These are phyloP conservation scores for Pterobdella sp. DNA, from an alignment of 2,888 invertebrate species.

Conservation along the genomic window DNA sequence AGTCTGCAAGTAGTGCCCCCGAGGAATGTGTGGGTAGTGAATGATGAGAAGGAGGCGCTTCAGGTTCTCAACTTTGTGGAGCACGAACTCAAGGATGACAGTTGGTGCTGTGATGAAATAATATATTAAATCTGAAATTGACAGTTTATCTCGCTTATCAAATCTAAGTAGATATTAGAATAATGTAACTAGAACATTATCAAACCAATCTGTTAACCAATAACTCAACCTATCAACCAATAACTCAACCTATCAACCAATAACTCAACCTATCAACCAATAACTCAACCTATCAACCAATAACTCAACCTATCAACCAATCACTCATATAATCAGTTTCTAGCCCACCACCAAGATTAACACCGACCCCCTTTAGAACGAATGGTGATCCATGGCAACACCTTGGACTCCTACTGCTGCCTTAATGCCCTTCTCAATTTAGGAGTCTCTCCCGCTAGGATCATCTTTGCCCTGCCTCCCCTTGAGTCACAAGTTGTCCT, in stretches of 20 bases:
- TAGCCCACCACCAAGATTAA: neutral
- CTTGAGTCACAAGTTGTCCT: slow-evolving; percentile 40
- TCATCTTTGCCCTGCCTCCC: slow-evolving; percentile 56
- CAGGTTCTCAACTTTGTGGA: neutral
- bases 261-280: too few species aligned
- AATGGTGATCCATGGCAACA: slow-evolving; percentile 62
- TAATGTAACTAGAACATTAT: too few species aligned
- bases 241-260: too few species aligned
- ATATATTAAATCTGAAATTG: too few species aligned
- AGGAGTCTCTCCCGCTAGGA: slow-evolving; percentile 57
- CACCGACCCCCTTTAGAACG: slow-evolving; percentile 37
- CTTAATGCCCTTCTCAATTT: slow-evolving; percentile 59
- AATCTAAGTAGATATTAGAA: too few species aligned
- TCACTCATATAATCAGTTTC: neutral
- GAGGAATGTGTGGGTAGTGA: neutral
- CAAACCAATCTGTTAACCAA: too few species aligned
- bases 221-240: too few species aligned
- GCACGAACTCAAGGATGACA: neutral
- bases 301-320: neutral
- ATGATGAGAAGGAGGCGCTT: neutral
- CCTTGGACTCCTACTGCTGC: slow-evolving; percentile 62
- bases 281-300: too few species aligned
- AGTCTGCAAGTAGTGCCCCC: too few species aligned
- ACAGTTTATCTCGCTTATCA: too few species aligned
- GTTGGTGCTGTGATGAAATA: neutral